Evolutionary conservation across 2,113 vertebrate species (phyloP), one percentile per base, ranked within the genome.

Genomic region (Sebastes fasciatus): DNA sequence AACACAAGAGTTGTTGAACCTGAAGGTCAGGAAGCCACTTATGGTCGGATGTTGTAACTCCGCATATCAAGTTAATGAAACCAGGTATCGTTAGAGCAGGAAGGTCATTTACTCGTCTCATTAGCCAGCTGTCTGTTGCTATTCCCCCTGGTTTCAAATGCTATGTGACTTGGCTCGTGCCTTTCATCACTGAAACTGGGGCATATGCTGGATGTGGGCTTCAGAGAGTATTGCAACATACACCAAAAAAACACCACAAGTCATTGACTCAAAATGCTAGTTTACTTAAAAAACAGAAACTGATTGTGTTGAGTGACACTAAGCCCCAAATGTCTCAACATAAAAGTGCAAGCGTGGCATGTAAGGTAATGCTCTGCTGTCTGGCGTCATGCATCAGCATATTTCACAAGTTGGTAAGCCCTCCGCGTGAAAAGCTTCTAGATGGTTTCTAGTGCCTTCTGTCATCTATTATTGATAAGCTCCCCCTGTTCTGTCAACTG

Each of bases 391-490:
- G 86, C 80, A 82, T 87, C 87, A 89, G 86, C 72, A 61, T 83
- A 79, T 90, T 90, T 90, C 86, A 74, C 73, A 49, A 84, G 64
- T 80, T 84, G 82, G 79, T 87, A 80, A 89, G 82, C 80, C 52
- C 60, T 89, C 58, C 8, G 63, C 84, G 86, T 85, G 90, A 90
- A 91, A 90, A 91, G 78, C 85, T 26, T 76, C 49, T 73, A 61
- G 84, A 90, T 90, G 78, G 84, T 84, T 89, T 88, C 86, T 88
- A 77, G 79, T 89, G 73, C 90, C 65, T 90, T 83, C 78, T 85
- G 64, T 66, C 86, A 85, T 95, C 83, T 89, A 92, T 94, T 93
- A 95, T 94, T 94, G 85, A 94, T 90, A 69, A 86, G 76, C 75
- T 89, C 68, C 75, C 26, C 78, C 82, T 85, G 85, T 77, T 78